Percentiles rank a stretch among this genome's conserved stretches.
These are phyloP conservation scores for Ochropleura plecta DNA, from an alignment of 2,888 invertebrate genomes.

Conservation along the genomic window DNA sequence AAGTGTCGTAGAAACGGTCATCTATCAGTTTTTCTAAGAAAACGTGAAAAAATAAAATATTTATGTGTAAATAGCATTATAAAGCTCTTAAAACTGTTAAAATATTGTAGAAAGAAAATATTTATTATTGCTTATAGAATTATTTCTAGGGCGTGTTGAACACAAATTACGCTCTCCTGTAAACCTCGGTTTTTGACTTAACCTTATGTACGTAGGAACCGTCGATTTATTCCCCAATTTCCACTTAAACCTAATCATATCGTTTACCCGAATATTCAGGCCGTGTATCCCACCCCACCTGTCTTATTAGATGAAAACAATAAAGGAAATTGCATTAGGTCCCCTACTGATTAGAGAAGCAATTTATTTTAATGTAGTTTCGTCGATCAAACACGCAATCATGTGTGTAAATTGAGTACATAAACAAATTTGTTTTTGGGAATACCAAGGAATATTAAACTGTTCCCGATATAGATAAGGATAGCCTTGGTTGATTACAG, in stretches of 20 bases:
- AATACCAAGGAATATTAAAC: background rate
- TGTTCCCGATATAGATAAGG: background rate
- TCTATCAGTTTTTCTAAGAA: too few relatives aligned
- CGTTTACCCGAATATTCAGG: conserved; percentile 47
- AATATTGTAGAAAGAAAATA: too few relatives aligned
- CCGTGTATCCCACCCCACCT: conserved; percentile 68
- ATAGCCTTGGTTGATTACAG: background rate
- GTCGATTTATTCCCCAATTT: conserved; percentile 25
- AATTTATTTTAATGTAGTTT: conserved; percentile 77
- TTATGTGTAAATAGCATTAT: too few relatives aligned
- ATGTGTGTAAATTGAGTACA: conserved; percentile 56
- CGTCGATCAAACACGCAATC: conserved; percentile 64
- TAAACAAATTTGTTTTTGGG: conserved; percentile 10
- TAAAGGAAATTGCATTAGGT: conserved; percentile 79
- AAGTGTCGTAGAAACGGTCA: too few relatives aligned
- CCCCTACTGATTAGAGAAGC: conserved; percentile 74
- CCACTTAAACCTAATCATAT: conserved; percentile 43
- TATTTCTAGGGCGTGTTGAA: too few relatives aligned
- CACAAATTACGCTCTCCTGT: too few relatives aligned
- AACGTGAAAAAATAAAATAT: too few relatives aligned
- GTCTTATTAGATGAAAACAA: conserved; percentile 74
- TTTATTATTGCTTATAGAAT: too few relatives aligned
- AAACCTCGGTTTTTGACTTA: too few relatives aligned
- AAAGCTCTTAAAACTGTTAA: too few relatives aligned
- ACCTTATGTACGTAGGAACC: too few relatives aligned